These are phyloP conservation scores for Polydrusus pterygomalis DNA, from an alignment of 2,888 invertebrate genomes.

Conservation along the genomic window DNA sequence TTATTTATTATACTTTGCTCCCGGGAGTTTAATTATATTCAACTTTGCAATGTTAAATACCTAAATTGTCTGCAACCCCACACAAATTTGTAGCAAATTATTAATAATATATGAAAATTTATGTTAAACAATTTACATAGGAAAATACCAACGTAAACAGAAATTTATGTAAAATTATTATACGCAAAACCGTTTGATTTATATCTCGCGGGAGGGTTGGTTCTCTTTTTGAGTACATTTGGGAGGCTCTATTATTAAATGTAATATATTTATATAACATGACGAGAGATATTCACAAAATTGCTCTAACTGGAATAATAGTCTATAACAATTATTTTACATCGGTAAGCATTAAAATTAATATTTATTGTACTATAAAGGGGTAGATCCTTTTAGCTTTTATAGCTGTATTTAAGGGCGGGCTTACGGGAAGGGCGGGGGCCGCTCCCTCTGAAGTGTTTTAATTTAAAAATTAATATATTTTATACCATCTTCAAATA, in stretches of 20 bases:
- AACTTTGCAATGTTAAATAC: constrained; percentile 24
- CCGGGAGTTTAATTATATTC: constrained; percentile 15
- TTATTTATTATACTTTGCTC: constrained; percentile 2
- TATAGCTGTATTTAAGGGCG: too few species aligned
- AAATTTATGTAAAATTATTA: constrained; percentile 40
- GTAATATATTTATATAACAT: not conserved
- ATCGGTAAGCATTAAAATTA: too few species aligned
- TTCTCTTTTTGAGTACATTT: constrained; percentile 12
- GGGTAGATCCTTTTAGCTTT: too few species aligned
- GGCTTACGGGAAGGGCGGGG: too few species aligned
- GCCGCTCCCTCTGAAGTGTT: too few species aligned
- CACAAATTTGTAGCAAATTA: constrained; percentile 37
- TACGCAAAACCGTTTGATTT: constrained; percentile 36
- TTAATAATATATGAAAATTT: constrained; percentile 39
- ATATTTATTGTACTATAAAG: too few species aligned
- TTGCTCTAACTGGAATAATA: not conserved
- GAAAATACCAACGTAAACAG: constrained; percentile 35
- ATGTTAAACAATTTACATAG: constrained; percentile 37
- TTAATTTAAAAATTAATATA: too few species aligned
- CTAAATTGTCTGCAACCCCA: constrained; percentile 12
- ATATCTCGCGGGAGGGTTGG: constrained; percentile 19
- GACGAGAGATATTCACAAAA: not conserved
- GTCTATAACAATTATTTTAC: not conserved
- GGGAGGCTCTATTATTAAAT: constrained; percentile 8
- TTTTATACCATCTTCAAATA: too few species aligned